Base-by-base conservation (phyloP, 2,888 invertebrate species). In the Pheosia gnoma region DNA sequence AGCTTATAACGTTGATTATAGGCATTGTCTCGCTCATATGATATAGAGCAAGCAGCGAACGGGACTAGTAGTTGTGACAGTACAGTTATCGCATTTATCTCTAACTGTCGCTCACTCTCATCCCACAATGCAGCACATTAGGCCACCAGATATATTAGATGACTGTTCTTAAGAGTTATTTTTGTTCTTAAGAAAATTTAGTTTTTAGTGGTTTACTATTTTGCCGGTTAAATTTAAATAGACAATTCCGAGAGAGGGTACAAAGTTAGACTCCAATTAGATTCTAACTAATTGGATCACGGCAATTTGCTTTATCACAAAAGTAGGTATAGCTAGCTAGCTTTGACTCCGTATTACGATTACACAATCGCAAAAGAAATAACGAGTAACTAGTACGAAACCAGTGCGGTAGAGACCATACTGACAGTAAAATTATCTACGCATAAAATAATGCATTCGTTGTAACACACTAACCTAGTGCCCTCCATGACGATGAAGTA, bases 81-180 rank as follows among this genome's bases (percentile, higher is more conserved):
- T 90, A 91, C 91, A 86, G 92, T 92, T 91, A 91, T 77, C 78
- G 79, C 78, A 84, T 80, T 86, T 89, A 85, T 85, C 81, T 85
- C 70, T 90, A 90, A 91, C 91, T 88, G 92, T 91, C 84, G 72
- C 78, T 68, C 69, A 76, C 72, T 82, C 83, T 84, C 85, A 80
- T 83, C 79, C 71, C 74, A 74, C 75, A 72, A 68, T 67, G 71
- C 61, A 70, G 71, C 65, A 71, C 65, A 65, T 62, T 39, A 39
- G 55, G 55, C 55, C n/a, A 10, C 10, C 37, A 37, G 25, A 25
- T 25, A 25, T 25, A 25, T 25, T 25, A 25, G 25, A 25, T 25
- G 25, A 25, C 25, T 25, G 25, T 25, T 25, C 25, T 25, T 25
- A 25, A 25, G 25, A 25, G 25, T 25, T 25, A 25, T 25, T 25